Base-by-base conservation (phyloP, 2,888 invertebrate species). In the Phasia obesa region DNA sequence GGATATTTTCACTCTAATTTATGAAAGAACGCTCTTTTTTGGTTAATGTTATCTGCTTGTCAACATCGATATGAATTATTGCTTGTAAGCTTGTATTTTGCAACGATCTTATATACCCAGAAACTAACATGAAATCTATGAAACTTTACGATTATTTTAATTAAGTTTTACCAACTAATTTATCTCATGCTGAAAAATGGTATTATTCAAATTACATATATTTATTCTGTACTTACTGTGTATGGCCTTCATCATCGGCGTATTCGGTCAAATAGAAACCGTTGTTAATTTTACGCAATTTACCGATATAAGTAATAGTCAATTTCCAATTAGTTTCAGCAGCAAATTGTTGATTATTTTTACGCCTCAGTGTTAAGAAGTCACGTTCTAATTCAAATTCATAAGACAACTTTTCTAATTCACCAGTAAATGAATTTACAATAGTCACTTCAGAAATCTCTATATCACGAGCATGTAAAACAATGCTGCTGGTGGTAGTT, bases 231-330 rank as follows among this genome's bases (percentile, higher is more conserved):
- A 42, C 38, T 42, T 13, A 42, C 38, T n/a, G 38, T 15, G 13
- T 4, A n/a, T 3, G 2, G 13, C 4, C 38, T 13, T 42, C 15
- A 13, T 42, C 38, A n/a, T 42, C 38, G 38, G 5, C 3, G n/a
- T 42, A 42, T 4, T 42, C 15, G 4, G 38, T 15, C n/a, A 42
- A 13, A 42, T 42, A 42, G 13, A 42, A 42, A 74, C 95, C 95
- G 38, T 93, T 93, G 90, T 94, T 93, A 76, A 94, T 93, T 15
- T 92, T 92, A 55, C 93, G 93, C 42, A 94, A 93, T 9, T 90
- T 88, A 0, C 94, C 94, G 0, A 87, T 87, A 86, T 94, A 96
- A 0, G 90, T 87, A 81, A 95, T 94, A 31, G 91, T 89, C 1
- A 94, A 85, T 0, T 88, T 87, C 86, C 94, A 93, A 0, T 90